phyloP scores from a whole-genome alignment of 2,888 invertebrate species.

The Lasioglossum villosulum region DNA sequence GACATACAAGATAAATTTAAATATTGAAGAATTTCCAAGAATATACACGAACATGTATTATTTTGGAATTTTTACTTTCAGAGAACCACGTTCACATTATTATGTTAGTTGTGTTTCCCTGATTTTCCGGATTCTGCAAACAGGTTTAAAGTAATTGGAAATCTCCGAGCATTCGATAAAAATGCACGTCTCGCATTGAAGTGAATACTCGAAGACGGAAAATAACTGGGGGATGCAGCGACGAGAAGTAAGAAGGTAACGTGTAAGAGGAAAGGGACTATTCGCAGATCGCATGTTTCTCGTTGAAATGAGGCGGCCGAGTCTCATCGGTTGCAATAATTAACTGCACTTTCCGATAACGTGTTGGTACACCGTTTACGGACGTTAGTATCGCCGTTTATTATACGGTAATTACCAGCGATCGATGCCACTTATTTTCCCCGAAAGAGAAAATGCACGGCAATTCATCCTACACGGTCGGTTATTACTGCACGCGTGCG shows the following conservation, averaged over 20 bases:
- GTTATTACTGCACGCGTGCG: slow-evolving; percentile 6
- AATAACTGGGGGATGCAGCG: too few species aligned
- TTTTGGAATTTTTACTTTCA: too few species aligned
- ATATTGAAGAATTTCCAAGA: too few species aligned
- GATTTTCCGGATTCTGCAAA: too few species aligned
- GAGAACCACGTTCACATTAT: too few species aligned
- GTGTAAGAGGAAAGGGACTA: neutral
- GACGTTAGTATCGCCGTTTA: slow-evolving; percentile 1
- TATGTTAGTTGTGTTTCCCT: too few species aligned
- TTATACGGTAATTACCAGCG: neutral
- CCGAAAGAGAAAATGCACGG: neutral
- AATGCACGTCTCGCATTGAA: too few species aligned
- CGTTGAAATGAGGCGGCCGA: neutral
- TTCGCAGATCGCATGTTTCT: neutral
- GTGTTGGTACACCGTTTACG: neutral
- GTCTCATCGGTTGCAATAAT: neutral
- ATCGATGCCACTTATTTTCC: neutral
- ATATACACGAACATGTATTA: too few species aligned
- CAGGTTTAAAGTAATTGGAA: too few species aligned
- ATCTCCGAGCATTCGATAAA: too few species aligned
- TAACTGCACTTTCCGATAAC: slow-evolving; percentile 6
- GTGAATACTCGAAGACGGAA: neutral
- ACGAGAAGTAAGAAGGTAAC: neutral
- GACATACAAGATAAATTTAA: too few species aligned
- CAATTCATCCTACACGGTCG: neutral